Base-by-base conservation (phyloP, 2,888 invertebrate species). In the Tethea ocularis region DNA sequence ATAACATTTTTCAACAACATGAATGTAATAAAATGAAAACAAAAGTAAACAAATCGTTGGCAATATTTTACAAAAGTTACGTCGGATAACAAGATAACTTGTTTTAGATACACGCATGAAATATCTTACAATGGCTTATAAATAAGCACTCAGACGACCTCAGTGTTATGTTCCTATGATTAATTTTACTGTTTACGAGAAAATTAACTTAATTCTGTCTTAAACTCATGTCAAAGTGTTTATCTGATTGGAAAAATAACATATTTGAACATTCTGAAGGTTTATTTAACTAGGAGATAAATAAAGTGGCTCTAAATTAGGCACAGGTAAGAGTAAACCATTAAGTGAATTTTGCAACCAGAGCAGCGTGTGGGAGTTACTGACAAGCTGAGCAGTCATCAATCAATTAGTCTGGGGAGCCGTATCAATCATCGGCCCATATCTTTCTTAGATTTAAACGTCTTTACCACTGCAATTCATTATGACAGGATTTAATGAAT, bases 311-410 rank as follows among this genome's bases (percentile, higher is more conserved):
- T 38, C n/a, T n/a, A 46, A 20, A 10, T 20, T 46, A 46, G 8
- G 41, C 17, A 41, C n/a, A 41, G 41, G n/a, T 41, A 17, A 17
- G 36, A 41, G 17, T 7, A 17, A 8, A 46, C 20, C 17, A 20
- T 57, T 73, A 74, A 79, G 75, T 77, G 71, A 78, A 78, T 76
- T 81, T 75, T 73, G 76, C 29, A 78, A 73, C 67, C 63, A 20
- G 46, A 46, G 64, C 63, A 72, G 70, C 71, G 66, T 62, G 69
- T 69, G 68, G 68, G 74, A 71, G 74, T 69, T 59, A 56, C 67
- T 70, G 61, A 64, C 59, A 59, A 63, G 64, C 60, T 62, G 57
- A 55, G 60, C 54, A 65, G 62, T 77, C 81, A 80, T 84, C 81
- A 80, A 83, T 84, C 80, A 83, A 77, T 69, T 74, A 61, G 33